A percentile compares a stretch with the other conserved stretches of the same genome.
Conservation (phyloP, 23 tunicate species). For the Clavelina lepadiformis region DNA sequence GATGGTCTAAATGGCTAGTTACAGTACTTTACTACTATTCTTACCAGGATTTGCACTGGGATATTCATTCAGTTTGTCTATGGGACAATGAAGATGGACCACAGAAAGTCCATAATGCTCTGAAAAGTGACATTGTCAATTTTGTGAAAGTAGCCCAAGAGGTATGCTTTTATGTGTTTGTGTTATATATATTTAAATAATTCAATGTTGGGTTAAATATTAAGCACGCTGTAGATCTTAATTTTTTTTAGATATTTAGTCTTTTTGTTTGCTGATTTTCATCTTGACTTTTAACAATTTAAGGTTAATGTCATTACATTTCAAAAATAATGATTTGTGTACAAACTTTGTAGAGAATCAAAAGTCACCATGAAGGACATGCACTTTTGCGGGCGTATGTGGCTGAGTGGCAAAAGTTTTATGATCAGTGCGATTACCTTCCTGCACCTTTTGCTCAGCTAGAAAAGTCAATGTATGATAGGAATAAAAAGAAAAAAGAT, state of each 20-base stretch:
- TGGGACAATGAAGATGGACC: conserved; percentile 78
- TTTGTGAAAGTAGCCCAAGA: conserved; percentile 56
- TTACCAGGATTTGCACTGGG: conserved; percentile 77
- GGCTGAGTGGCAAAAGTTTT: conserved; percentile 70
- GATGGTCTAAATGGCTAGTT: not conserved
- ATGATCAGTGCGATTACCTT: conserved; percentile 67
- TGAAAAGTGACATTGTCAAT: conserved; percentile 36
- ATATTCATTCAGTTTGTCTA: conserved; percentile 59
- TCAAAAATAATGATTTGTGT: too few relatives aligned
- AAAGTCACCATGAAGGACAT: conserved; percentile 59
- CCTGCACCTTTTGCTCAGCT: conserved; percentile 63
- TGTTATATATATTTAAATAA: too few relatives aligned
- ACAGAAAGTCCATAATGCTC: conserved; percentile 42
- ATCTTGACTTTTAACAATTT: too few relatives aligned
- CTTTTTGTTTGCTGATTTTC: too few relatives aligned
- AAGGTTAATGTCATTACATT: too few relatives aligned
- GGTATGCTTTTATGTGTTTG: conserved; percentile 28
- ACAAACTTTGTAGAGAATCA: conserved; percentile 58
- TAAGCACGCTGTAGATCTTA: too few relatives aligned
- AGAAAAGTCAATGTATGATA: conserved; percentile 38
- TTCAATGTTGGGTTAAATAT: too few relatives aligned
- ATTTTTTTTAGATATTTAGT: too few relatives aligned
- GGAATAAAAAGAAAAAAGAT: conserved; percentile 16
- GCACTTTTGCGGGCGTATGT: conserved; percentile 68
- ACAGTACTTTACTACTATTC: not conserved